Evolutionary conservation across 2,113 vertebrate species (phyloP).

Genomic region (Cynoglossus semilaevis): DNA sequence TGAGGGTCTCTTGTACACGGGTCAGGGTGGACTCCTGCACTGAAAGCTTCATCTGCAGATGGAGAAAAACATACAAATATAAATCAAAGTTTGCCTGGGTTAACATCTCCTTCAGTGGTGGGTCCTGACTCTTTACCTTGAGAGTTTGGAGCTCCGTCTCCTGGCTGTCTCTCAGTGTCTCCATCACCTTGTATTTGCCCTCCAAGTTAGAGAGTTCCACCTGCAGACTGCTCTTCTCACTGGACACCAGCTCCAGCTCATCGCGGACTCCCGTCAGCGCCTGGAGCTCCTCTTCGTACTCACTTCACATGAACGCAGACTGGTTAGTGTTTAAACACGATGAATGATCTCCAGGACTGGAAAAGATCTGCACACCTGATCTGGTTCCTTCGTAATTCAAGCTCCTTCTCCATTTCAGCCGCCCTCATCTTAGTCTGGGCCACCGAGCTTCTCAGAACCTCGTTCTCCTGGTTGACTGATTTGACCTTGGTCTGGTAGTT

Average conservation of each 20-base stretch:
- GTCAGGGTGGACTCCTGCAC: conserved; percentile 53
- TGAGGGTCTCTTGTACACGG: conserved; percentile 49
- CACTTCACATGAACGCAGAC: conserved; percentile 29
- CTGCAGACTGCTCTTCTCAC: conserved; percentile 52
- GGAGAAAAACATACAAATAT: neutral
- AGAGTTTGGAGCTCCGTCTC: conserved; percentile 62
- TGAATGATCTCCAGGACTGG: neutral
- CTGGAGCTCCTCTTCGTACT: conserved; percentile 49
- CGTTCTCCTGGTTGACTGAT: conserved; percentile 63
- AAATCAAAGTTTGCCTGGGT: neutral
- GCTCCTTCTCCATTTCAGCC: conserved; percentile 30
- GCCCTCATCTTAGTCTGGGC: conserved; percentile 17
- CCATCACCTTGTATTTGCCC: conserved; percentile 56
- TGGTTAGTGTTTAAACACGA: neutral
- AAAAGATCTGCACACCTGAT: conserved; percentile 42
- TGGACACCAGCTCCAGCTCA: conserved; percentile 49
- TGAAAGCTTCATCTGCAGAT: conserved; percentile 56
- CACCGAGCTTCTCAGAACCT: conserved; percentile 50
- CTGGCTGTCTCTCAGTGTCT: conserved; percentile 58
- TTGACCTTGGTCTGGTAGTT: conserved; percentile 67
- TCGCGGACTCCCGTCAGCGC: conserved; percentile 44
- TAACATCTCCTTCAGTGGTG: neutral
- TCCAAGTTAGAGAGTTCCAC: conserved; percentile 49
- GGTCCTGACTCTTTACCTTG: conserved; percentile 52
- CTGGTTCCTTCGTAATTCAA: conserved; percentile 41